A percentile compares a stretch with the other conserved stretches of the same genome.
Evolutionary conservation across 2,113 vertebrate genomes (phyloP).

Genomic region (Tragulus kanchil): DNA sequence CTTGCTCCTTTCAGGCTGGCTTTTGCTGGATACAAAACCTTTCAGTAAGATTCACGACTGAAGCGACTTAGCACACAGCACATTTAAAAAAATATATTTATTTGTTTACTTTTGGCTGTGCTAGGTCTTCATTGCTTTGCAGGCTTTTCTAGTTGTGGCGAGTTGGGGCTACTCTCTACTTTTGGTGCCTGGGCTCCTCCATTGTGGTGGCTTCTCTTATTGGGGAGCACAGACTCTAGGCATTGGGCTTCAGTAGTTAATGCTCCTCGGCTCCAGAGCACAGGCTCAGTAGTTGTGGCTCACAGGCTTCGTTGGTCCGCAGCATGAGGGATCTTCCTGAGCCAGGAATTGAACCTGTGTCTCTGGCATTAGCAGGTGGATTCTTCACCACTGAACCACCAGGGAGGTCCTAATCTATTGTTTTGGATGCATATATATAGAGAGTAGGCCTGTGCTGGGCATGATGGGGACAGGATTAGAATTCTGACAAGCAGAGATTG

Average conservation of each 20-base stretch:
- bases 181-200: neutral
- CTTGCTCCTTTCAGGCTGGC: neutral
- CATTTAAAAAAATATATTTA: too few species aligned
- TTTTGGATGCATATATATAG: neutral
- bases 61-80: too few species aligned
- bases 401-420: neutral
- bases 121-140: neutral
- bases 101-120: too few species aligned
- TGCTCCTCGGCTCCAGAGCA: neutral
- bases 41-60: slow-evolving; percentile 14
- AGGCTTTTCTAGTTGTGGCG: neutral
- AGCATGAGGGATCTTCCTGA: neutral
- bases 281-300: neutral
- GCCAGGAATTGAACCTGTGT: neutral
- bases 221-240: neutral
- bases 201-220: neutral
- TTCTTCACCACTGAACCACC: neutral
- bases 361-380: neutral
- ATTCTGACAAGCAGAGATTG: neutral
- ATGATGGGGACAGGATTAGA: neutral
- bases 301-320: neutral
- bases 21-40: neutral
- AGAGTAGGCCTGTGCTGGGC: neutral
- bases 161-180: neutral
- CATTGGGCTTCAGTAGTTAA: neutral